Conservation (phyloP, 1,140 invertebrate genomes). For the Anadara kagoshimensis region DNA sequence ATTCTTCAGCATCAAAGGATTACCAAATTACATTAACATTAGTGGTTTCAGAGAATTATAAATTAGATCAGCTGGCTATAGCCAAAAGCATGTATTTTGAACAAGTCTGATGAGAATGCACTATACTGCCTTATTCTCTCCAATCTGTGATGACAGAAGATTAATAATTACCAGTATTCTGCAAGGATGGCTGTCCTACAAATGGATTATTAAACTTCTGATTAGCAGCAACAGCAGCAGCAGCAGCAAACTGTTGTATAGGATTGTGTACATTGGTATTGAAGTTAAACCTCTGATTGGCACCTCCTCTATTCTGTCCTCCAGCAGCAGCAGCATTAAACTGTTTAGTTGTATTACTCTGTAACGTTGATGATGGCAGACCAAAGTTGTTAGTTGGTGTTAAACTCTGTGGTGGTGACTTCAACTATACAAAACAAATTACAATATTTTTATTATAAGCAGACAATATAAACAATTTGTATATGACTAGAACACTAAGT, state of each 20-base stretch:
- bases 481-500: too few species aligned
- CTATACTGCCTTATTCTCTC: too few species aligned
- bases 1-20: too few species aligned
- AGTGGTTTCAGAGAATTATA: too few species aligned
- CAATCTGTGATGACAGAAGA: too few species aligned
- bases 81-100: too few species aligned
- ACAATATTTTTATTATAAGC: not conserved
- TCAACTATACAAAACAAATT: slow-evolving; percentile 44
- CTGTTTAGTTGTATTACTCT: slow-evolving; percentile 27
- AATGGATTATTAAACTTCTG: slow-evolving; percentile 43
- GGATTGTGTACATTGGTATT: slow-evolving; percentile 37
- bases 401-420: slow-evolving; percentile 53
- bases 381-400: slow-evolving; percentile 39
- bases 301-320: slow-evolving; percentile 27
- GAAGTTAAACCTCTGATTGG: slow-evolving; percentile 36
- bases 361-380: slow-evolving; percentile 31
- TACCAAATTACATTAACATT: too few species aligned
- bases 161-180: slow-evolving; percentile 35
- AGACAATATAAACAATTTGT: not conserved
- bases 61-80: too few species aligned
- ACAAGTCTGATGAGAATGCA: too few species aligned
- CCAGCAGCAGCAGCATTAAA: slow-evolving; percentile 34
- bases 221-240: too few species aligned
- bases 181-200: slow-evolving; percentile 41
- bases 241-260: slow-evolving; percentile 29